Conservation (phyloP, 1,140 invertebrate species). For the Drosophila melanica region DNA sequence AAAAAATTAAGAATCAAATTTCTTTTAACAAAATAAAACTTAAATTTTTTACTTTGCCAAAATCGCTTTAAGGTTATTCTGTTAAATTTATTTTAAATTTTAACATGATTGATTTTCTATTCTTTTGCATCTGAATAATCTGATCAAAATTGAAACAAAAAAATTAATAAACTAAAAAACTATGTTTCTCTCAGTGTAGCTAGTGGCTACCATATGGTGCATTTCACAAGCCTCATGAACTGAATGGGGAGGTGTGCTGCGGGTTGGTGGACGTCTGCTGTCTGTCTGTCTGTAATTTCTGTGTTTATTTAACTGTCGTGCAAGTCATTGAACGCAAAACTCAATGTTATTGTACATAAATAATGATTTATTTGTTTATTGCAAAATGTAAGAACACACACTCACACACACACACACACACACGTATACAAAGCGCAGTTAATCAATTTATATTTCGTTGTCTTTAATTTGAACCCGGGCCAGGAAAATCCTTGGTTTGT, state of each 20-base stretch:
- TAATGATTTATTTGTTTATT: conserved; percentile 82
- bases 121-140: too few species aligned
- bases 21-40: too few species aligned
- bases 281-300: conserved; percentile 35
- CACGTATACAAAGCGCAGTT: conserved; percentile 62
- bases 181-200: background rate
- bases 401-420: background rate
- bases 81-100: too few species aligned
- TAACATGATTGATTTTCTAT: too few species aligned
- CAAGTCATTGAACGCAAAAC: conserved; percentile 68
- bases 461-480: conserved; percentile 47
- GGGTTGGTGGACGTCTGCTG: background rate
- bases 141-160: too few species aligned
- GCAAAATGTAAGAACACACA: conserved; percentile 37
- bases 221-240: conserved; percentile 28
- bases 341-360: conserved; percentile 48
- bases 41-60: too few species aligned
- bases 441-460: conserved; percentile 63
- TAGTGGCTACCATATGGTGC: conserved; percentile 62
- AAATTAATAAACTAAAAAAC: too few species aligned
- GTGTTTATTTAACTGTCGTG: conserved; percentile 78
- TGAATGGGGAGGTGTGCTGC: background rate
- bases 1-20: too few species aligned
- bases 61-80: too few species aligned
- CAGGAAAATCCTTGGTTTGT: conserved; percentile 40